phyloP scores from a whole-genome alignment of 1,140 invertebrate species.

The Helicoverpa zea region DNA sequence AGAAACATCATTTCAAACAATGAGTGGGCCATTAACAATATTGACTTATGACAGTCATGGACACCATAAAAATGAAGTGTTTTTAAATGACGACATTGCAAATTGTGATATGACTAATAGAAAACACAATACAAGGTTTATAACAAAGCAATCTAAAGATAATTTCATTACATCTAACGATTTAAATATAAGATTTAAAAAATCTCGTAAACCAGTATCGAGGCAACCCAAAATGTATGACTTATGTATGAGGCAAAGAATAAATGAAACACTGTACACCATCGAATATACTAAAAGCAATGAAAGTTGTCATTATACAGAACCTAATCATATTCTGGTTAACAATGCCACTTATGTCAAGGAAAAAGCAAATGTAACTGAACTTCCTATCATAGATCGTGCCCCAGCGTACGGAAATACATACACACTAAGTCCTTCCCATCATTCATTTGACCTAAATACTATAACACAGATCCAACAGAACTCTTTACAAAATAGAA shows the following conservation, averaged over 20 bases:
- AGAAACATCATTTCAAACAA: conserved; percentile 7
- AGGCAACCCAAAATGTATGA: conserved; percentile 1
- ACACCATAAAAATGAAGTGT: conserved; percentile 32
- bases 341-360: background rate
- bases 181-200: conserved; percentile 2
- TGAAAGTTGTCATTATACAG: conserved; percentile 38
- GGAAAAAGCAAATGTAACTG: background rate
- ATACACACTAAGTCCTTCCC: background rate
- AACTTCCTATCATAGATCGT: background rate
- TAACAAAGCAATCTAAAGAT: conserved; percentile 56
- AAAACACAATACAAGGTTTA: conserved; percentile 50
- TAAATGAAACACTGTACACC: conserved; percentile 42
- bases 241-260: background rate
- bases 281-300: conserved; percentile 55
- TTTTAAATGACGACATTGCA: background rate
- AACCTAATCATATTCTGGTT: background rate
- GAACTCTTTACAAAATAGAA: background rate
- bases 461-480: background rate
- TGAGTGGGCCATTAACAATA: conserved; percentile 14
- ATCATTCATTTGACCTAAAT: background rate
- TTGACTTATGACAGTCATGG: conserved; percentile 64
- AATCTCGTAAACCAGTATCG: background rate
- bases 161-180: conserved; percentile 50
- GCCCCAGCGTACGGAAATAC: conserved; percentile 9
- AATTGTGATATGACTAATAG: background rate